Evolutionary conservation across 2,888 invertebrate species (phyloP).

Genomic region (Alsophila aescularia): DNA sequence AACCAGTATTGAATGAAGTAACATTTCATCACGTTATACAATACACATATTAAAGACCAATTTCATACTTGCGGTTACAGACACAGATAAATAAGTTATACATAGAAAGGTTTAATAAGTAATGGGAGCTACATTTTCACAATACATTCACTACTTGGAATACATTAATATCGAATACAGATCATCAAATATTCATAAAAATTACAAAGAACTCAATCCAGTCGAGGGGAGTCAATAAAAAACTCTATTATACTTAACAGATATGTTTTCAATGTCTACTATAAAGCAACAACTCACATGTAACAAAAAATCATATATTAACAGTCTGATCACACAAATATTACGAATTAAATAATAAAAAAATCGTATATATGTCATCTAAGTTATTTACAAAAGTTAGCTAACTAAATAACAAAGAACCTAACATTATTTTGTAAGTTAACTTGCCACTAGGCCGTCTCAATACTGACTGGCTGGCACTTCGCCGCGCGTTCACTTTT

Average conservation of each 20-base stretch:
- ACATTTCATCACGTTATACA: slow-evolving; percentile 77
- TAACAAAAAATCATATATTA: slow-evolving; percentile 83
- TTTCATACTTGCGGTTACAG: slow-evolving; percentile 71
- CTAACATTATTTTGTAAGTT: slow-evolving; percentile 75
- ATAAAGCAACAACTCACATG: slow-evolving; percentile 80
- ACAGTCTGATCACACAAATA: slow-evolving; percentile 84
- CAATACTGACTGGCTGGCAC: slow-evolving; percentile 77
- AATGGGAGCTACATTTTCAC: slow-evolving; percentile 63
- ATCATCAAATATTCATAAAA: slow-evolving; percentile 50
- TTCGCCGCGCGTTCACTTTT: slow-evolving; percentile 53
- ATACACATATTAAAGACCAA: slow-evolving; percentile 65
- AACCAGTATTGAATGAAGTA: slow-evolving; percentile 81
- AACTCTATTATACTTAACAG: slow-evolving; percentile 65
- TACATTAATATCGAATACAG: slow-evolving; percentile 56
- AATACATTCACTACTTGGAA: slow-evolving; percentile 56
- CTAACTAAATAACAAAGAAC: slow-evolving; percentile 84
- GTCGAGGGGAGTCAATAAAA: slow-evolving; percentile 55
- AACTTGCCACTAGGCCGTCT: slow-evolving; percentile 65
- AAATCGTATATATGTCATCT: slow-evolving; percentile 73
- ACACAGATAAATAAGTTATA: slow-evolving; percentile 69
- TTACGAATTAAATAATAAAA: slow-evolving; percentile 83
- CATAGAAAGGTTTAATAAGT: slow-evolving; percentile 56
- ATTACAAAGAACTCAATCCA: slow-evolving; percentile 50
- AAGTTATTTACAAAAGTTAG: slow-evolving; percentile 84
- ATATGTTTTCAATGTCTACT: slow-evolving; percentile 73